These are phyloP conservation scores for Nothura maculosa DNA, from an alignment of 2,797 vertebrate species.

Conservation along the genomic window DNA sequence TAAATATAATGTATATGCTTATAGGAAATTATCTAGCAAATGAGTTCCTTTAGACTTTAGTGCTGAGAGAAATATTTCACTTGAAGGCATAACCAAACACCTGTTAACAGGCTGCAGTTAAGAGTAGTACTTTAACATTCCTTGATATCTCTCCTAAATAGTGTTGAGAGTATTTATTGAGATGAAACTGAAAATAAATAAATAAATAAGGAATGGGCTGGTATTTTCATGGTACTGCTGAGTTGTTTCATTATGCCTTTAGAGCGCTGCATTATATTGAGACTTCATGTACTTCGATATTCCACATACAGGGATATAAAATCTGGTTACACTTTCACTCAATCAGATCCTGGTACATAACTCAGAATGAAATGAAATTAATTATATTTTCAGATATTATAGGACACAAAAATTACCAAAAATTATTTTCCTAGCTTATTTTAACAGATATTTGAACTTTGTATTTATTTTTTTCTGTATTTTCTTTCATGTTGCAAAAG, in stretches of 20 bases:
- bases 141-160: neutral
- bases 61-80: conserved; percentile 42
- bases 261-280: conserved; percentile 44
- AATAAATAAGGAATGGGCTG: neutral
- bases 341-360: conserved; percentile 29
- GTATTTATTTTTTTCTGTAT: neutral
- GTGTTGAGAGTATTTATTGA: conserved; percentile 13
- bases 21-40: conserved; percentile 47
- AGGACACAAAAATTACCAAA: neutral
- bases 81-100: conserved; percentile 44
- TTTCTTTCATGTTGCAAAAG: neutral
- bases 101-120: conserved; percentile 20
- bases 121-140: neutral
- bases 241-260: conserved; percentile 11
- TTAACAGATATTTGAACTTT: neutral
- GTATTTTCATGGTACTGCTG: neutral
- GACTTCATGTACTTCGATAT: conserved; percentile 8
- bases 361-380: conserved; percentile 24
- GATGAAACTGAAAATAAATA: neutral
- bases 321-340: neutral
- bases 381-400: neutral
- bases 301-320: neutral
- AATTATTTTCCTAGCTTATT: neutral
- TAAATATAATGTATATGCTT: neutral
- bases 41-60: neutral